These are phyloP conservation scores for Montipora cactus DNA, from an alignment of 64 coral and sea anemone species.

Conservation along the genomic window DNA sequence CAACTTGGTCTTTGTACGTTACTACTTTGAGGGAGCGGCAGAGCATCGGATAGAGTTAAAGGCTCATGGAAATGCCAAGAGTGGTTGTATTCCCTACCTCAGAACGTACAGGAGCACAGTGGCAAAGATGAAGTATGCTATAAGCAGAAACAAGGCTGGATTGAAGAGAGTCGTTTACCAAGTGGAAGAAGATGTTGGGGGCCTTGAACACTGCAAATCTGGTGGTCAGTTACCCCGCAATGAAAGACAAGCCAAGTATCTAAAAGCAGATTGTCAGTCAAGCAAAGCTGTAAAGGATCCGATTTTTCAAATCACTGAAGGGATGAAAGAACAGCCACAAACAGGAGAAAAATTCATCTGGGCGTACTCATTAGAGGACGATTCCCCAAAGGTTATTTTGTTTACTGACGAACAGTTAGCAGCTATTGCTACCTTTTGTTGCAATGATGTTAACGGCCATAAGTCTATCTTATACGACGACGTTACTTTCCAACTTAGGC, in stretches of 20 bases:
- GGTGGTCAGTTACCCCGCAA: slow-evolving; percentile 25
- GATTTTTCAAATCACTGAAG: slow-evolving; percentile 65
- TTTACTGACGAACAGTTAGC: slow-evolving; percentile 63
- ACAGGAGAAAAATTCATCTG: slow-evolving; percentile 59
- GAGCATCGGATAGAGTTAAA: slow-evolving; percentile 30
- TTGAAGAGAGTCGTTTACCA: slow-evolving; percentile 26
- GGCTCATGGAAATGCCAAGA: slow-evolving; percentile 47
- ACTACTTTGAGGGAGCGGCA: slow-evolving; percentile 8
- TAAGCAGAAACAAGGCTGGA: not conserved
- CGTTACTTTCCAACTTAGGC: slow-evolving; percentile 51
- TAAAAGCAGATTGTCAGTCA: slow-evolving; percentile 22
- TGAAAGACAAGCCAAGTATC: slow-evolving; percentile 59
- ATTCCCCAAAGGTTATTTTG: slow-evolving; percentile 62
- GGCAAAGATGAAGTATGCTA: not conserved
- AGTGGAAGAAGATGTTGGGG: slow-evolving; percentile 28
- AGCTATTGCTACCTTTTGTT: slow-evolving; percentile 66
- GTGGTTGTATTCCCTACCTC: slow-evolving; percentile 26
- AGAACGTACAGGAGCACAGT: slow-evolving; percentile 43
- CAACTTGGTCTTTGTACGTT: slow-evolving; percentile 47
- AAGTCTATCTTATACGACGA: slow-evolving; percentile 43
- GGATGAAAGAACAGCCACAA: slow-evolving; percentile 50
- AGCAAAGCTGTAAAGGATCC: slow-evolving; percentile 32
- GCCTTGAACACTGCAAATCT: slow-evolving; percentile 45
- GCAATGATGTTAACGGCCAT: slow-evolving; percentile 47
- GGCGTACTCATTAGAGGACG: slow-evolving; percentile 38